phyloP scores from a whole-genome alignment of 53 echinoderm and acorn worm genomes.

The Pentamera pediparva region DNA sequence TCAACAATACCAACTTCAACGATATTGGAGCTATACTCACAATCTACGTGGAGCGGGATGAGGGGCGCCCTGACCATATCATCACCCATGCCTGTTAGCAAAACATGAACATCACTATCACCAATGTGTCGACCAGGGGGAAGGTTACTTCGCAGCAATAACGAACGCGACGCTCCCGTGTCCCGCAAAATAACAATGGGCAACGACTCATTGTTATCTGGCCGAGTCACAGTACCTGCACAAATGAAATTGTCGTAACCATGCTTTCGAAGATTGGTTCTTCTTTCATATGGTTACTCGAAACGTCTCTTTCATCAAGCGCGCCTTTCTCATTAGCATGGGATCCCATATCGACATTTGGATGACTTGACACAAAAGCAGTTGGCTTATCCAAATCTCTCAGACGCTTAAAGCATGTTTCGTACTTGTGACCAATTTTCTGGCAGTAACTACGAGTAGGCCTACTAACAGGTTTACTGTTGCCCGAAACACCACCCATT shows the following conservation, averaged over 20 bases:
- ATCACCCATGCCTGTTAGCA: slow-evolving; percentile 54
- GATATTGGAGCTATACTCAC: slow-evolving; percentile 26
- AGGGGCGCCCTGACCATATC: slow-evolving; percentile 35
- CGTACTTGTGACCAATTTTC: slow-evolving; percentile 31
- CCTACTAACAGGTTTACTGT: background rate
- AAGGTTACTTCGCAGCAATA: slow-evolving; percentile 25
- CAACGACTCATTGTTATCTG: slow-evolving; percentile 63
- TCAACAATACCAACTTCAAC: slow-evolving; percentile 51
- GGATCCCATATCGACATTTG: background rate
- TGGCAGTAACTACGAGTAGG: slow-evolving; percentile 39
- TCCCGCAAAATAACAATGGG: too few relatives aligned
- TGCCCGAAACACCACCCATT: background rate
- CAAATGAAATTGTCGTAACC: too few relatives aligned
- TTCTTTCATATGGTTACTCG: too few relatives aligned
- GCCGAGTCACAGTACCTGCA: slow-evolving; percentile 4
- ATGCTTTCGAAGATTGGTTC: too few relatives aligned
- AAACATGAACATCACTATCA: slow-evolving; percentile 39
- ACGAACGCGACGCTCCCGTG: slow-evolving; percentile 54
- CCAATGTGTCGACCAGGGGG: slow-evolving; percentile 24
- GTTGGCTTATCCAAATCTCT: slow-evolving; percentile 4
- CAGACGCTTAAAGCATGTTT: slow-evolving; percentile 28
- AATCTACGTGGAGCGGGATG: slow-evolving; percentile 25
- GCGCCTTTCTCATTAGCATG: too few relatives aligned
- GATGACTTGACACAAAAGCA: background rate
- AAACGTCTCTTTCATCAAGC: too few relatives aligned